A percentile compares a stretch with the other conserved stretches of the same genome.
Evolutionary conservation across 1,140 invertebrate species (phyloP).

Genomic region (Bilobella aurantiaca): DNA sequence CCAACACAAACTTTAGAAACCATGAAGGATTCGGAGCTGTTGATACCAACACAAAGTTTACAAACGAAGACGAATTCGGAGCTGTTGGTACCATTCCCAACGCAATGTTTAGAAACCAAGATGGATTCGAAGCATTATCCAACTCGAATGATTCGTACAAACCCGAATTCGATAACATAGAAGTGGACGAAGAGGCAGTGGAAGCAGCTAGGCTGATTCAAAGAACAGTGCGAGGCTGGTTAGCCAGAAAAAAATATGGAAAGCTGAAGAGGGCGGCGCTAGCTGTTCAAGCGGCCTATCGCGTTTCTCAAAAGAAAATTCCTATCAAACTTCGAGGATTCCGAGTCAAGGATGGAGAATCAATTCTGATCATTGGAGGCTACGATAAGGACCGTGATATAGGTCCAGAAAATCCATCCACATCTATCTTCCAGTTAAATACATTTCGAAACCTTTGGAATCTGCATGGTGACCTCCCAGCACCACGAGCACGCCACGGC

Average conservation of each 20-base stretch:
- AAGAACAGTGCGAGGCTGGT: not conserved
- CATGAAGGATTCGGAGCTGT: no score
- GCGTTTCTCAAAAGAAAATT: not conserved
- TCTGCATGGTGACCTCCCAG: not conserved
- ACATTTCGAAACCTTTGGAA: not conserved
- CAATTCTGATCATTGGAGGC: conserved; percentile 1
- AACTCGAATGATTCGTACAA: no score
- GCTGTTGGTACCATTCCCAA: no score
- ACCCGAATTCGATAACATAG: no score
- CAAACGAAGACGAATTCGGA: no score
- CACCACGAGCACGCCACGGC: not conserved
- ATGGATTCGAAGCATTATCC: no score
- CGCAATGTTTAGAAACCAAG: no score
- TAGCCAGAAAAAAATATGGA: not conserved
- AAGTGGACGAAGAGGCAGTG: not conserved
- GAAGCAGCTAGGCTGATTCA: not conserved
- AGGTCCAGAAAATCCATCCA: not conserved
- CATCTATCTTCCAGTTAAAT: not conserved
- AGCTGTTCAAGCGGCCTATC: not conserved
- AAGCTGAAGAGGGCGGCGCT: not conserved
- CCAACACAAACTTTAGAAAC: no score
- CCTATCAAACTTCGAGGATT: not conserved
- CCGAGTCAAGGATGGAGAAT: not conserved
- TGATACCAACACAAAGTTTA: no score
- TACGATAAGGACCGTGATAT: not conserved